A percentile compares a stretch with the other conserved stretches of the same genome.
Conservation (phyloP, 2,888 invertebrate species). For the Punctoribates punctum region DNA sequence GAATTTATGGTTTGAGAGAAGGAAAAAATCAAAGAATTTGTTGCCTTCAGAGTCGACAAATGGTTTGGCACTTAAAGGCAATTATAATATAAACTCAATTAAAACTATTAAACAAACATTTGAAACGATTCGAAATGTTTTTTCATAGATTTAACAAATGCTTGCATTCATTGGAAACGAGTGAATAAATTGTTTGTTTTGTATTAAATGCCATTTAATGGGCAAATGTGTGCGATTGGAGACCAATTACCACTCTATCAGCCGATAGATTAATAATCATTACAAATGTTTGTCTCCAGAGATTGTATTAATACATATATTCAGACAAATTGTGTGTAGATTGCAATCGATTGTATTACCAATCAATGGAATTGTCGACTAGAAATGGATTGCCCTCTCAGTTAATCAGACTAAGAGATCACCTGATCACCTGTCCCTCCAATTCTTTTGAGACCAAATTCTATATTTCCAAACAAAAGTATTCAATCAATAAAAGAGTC, state of each 20-base stretch:
- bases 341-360: constrained; percentile 13
- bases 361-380: constrained; percentile 7
- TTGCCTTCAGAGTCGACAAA: constrained; percentile 15
- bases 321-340: background rate
- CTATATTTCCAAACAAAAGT: background rate
- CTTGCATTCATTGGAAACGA: background rate
- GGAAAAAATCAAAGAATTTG: background rate
- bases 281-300: background rate
- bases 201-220: constrained; percentile 1
- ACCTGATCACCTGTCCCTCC: constrained; percentile 8
- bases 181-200: constrained; percentile 5
- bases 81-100: constrained; percentile 16
- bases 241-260: background rate
- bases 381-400: constrained; percentile 2
- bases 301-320: background rate
- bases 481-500: no score
- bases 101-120: constrained; percentile 5
- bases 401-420: constrained; percentile 4
- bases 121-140: background rate
- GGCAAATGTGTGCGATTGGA: constrained; percentile 6
- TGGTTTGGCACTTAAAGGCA: constrained; percentile 17
- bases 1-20: background rate
- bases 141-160: background rate
- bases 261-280: background rate
- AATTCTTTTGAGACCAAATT: background rate